Evolutionary conservation across 2,888 invertebrate species (phyloP).

Genomic region (Chalcosyrphus nemorum): DNA sequence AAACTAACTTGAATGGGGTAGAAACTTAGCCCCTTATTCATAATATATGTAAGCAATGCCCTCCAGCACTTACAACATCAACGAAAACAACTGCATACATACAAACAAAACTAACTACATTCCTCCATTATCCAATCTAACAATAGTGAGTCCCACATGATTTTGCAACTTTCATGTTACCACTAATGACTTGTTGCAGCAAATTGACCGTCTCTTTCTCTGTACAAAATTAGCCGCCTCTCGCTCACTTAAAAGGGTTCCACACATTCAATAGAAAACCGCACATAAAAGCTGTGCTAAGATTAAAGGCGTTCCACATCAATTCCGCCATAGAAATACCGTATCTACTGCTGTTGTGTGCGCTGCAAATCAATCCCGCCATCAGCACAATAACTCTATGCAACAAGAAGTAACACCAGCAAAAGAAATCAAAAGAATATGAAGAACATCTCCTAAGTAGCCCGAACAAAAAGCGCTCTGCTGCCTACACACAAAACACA

Average conservation of each 20-base stretch:
- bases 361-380: slow-evolving; percentile 58
- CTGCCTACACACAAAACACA: slow-evolving; percentile 37
- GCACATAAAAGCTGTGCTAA: slow-evolving; percentile 62
- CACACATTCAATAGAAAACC: slow-evolving; percentile 52
- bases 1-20: too few species aligned
- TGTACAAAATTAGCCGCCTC: slow-evolving; percentile 47
- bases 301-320: slow-evolving; percentile 70
- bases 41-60: too few species aligned
- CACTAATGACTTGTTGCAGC: slow-evolving; percentile 69
- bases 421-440: slow-evolving; percentile 27
- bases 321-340: slow-evolving; percentile 47
- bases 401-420: slow-evolving; percentile 45
- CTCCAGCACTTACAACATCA: too few species aligned
- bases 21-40: too few species aligned
- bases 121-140: neutral
- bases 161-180: neutral
- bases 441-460: slow-evolving; percentile 58
- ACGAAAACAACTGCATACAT: too few species aligned
- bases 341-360: neutral
- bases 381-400: slow-evolving; percentile 57
- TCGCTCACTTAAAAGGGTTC: slow-evolving; percentile 55
- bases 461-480: slow-evolving; percentile 21
- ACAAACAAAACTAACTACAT: neutral
- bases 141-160: neutral
- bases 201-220: slow-evolving; percentile 32